Evolutionary conservation across 2,797 vertebrate genomes (phyloP).

Genomic region (Syncerus caffer): DNA sequence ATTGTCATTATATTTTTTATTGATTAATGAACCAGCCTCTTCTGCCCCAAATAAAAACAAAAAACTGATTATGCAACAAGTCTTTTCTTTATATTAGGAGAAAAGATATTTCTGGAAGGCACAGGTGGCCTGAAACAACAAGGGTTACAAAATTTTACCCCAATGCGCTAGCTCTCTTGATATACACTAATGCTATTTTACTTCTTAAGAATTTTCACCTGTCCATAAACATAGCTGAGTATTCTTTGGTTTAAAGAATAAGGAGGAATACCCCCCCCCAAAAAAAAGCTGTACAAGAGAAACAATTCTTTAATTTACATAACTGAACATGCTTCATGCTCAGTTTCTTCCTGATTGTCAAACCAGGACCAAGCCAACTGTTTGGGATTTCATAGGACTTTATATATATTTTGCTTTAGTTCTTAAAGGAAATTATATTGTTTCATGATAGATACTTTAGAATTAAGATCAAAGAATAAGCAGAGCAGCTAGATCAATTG

Average conservation of each 20-base stretch:
- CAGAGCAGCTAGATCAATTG: conserved; percentile 57
- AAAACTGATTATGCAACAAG: neutral
- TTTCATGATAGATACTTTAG: conserved; percentile 46
- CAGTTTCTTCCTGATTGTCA: neutral
- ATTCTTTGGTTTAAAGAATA: neutral
- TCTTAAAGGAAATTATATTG: conserved; percentile 83
- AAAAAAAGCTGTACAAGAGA: neutral
- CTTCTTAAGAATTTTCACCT: neutral
- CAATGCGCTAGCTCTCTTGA: neutral
- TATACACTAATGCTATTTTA: neutral
- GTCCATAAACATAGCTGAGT: neutral
- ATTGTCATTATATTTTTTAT: neutral
- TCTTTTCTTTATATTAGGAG: neutral
- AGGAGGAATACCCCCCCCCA: neutral
- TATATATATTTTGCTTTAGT: conserved; percentile 64
- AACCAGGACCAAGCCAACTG: neutral
- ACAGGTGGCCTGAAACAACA: neutral
- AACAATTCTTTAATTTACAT: neutral
- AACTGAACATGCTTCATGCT: neutral
- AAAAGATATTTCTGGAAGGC: neutral
- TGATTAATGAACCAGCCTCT: neutral
- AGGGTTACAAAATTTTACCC: neutral
- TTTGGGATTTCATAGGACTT: neutral
- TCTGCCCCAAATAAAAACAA: neutral
- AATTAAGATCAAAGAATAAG: conserved; percentile 67